These are phyloP conservation scores for Lasioglossum zephyrum DNA, from an alignment of 2,888 invertebrate genomes.

Conservation along the genomic window DNA sequence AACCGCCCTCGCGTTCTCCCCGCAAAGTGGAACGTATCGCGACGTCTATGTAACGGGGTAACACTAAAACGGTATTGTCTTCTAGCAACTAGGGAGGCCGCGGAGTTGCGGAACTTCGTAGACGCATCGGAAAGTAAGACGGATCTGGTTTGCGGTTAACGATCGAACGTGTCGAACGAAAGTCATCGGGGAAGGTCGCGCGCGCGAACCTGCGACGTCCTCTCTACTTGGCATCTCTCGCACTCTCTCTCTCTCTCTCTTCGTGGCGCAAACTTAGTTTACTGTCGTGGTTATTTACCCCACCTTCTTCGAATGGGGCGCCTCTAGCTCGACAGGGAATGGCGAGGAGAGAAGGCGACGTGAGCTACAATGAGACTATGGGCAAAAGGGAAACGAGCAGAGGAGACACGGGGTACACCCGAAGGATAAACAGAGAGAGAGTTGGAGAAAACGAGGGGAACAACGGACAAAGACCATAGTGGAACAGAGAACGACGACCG, in stretches of 20 bases:
- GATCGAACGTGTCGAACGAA: slow-evolving; percentile 65
- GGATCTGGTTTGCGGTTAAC: slow-evolving; percentile 54
- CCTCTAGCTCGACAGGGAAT: background rate
- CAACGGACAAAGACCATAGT: background rate
- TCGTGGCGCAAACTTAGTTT: slow-evolving; percentile 65
- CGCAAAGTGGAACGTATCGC: background rate
- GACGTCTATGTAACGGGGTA: background rate
- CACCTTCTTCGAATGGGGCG: slow-evolving; percentile 44
- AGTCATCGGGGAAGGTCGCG: slow-evolving; percentile 46
- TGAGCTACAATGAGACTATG: slow-evolving; percentile 42
- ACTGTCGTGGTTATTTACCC: slow-evolving; percentile 67
- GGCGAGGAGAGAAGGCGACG: slow-evolving; percentile 30
- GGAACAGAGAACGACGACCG: background rate
- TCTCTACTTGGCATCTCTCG: slow-evolving; percentile 31
- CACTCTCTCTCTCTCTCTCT: background rate
- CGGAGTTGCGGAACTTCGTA: slow-evolving; percentile 38
- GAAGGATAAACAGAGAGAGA: slow-evolving; percentile 11
- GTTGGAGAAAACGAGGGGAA: slow-evolving; percentile 14
- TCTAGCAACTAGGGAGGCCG: slow-evolving; percentile 14
- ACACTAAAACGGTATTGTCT: slow-evolving; percentile 13
- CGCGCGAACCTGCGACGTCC: slow-evolving; percentile 37
- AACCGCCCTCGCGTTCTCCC: background rate
- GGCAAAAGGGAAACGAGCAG: slow-evolving; percentile 21
- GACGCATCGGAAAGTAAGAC: slow-evolving; percentile 52
- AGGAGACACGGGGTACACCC: background rate